Conservation (phyloP, 2,797 vertebrate genomes). For the Cynodonichthys magdalenae region DNA sequence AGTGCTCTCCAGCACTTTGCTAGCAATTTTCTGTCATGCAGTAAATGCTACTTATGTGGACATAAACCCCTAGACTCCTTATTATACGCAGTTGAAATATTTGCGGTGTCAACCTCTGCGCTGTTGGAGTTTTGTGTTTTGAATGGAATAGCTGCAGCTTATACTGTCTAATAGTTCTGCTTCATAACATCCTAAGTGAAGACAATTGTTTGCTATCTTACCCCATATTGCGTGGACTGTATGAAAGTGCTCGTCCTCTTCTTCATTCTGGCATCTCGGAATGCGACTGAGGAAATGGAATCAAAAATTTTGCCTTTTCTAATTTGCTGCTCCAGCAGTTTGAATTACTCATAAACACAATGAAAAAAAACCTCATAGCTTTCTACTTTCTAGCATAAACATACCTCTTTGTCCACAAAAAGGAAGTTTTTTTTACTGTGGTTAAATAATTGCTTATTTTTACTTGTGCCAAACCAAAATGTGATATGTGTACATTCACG, state of each 20-base stretch:
- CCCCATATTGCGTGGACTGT: not conserved
- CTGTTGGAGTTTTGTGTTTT: not conserved
- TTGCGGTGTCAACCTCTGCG: not conserved
- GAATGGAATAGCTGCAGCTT: not conserved
- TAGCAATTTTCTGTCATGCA: constrained; percentile 3
- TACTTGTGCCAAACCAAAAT: constrained; percentile 3
- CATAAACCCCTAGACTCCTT: constrained; percentile 5
- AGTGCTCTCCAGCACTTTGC: not conserved
- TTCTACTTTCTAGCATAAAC: not conserved
- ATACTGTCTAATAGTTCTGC: not conserved
- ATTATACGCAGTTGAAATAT: constrained; percentile 14
- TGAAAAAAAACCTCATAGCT: not conserved
- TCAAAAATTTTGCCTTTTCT: constrained; percentile 1
- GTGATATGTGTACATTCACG: not conserved
- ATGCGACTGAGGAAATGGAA: not conserved
- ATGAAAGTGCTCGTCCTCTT: not conserved
- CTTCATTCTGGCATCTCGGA: not conserved
- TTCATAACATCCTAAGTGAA: not conserved
- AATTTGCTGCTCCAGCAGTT: constrained; percentile 7
- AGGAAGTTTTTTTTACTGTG: not conserved
- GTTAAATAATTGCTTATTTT: constrained; percentile 6
- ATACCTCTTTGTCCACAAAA: constrained; percentile 4
- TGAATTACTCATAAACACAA: constrained; percentile 10
- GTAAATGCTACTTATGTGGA: not conserved
- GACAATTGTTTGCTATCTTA: not conserved